Conservation (phyloP, 2,113 vertebrate genomes). For the Morone chrysops region DNA sequence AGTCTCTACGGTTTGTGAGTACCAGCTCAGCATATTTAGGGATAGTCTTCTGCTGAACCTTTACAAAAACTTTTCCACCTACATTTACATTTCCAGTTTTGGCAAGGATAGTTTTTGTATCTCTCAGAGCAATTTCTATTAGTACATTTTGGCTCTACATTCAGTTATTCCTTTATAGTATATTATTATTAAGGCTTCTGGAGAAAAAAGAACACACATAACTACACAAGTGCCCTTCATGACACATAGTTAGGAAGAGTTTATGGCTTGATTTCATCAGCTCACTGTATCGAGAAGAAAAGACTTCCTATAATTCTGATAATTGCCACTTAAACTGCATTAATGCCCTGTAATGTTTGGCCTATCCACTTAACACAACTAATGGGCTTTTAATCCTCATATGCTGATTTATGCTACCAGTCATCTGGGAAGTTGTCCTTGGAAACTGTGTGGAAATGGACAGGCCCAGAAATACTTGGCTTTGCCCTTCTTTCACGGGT, state of each 20-base stretch:
- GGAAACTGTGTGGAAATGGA: too few species aligned
- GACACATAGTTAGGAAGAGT: neutral
- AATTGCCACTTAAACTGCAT: constrained; percentile 20
- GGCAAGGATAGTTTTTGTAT: neutral
- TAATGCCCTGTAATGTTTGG: constrained; percentile 15
- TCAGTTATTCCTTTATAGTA: neutral
- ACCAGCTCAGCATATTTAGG: neutral
- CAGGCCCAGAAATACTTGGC: too few species aligned
- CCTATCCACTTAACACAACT: constrained; percentile 1
- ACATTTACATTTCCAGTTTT: neutral
- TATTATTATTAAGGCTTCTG: neutral
- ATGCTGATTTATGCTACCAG: neutral
- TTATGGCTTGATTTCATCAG: constrained; percentile 1
- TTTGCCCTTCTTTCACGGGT: too few species aligned
- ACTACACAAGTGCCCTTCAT: too few species aligned
- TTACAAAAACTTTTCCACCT: too few species aligned
- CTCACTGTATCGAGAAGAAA: neutral
- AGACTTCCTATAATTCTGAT: constrained; percentile 2
- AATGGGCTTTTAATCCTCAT: constrained; percentile 24
- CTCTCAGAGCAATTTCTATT: too few species aligned
- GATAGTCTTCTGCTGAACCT: neutral
- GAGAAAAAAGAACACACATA: too few species aligned
- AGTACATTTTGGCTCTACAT: too few species aligned
- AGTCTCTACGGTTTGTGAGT: too few species aligned
- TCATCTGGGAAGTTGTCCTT: too few species aligned